Evolutionary conservation across 23 tunicate species (phyloP), one percentile per base, ranked within the genome.

Genomic region (Diplosoma virens): DNA sequence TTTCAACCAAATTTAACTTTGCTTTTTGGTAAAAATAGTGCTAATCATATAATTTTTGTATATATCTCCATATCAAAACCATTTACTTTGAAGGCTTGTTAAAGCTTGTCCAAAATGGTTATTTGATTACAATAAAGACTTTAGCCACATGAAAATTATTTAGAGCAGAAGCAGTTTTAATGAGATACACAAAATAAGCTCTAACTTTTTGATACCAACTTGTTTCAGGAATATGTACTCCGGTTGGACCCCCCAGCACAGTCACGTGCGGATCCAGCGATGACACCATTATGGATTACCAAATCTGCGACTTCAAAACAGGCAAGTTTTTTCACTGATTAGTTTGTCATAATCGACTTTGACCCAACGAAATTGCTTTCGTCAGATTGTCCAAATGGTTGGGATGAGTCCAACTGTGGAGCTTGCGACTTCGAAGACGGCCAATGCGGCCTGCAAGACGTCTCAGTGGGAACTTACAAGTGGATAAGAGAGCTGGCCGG

Each of bases 401-500:
- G 81, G 86, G 97, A 92, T 45, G 97, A 92, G 59, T 53, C 67
- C 30, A 45, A 59, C 11, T 92, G 97, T 45, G 97, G 97, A 6
- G 81, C 58, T 9, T 85, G 92, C 50, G 50, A 37, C 55, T 92
- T 92, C 34, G 97, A 92, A 55, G 54, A 37, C 18, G 79, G 69
- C 3, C 48, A 55, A 26, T 85, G 97, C 53, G 97, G 97, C 23
- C 81, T 87, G 93, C 30, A 29, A 2, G 92, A 86, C 67, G 64
- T 81, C 4, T 85, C 97, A 3, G 29, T 73, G 0, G 83, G 87
- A 23, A 78, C 73, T 2, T 92, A 64, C 71, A 59, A 37, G 41
- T 92, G 97, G 97, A 63, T 29, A 2, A 56, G 92, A 46, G 97
- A 92, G 32, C 68, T 74, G 32, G 97, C 73, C 59, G 97, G 97